Evolutionary conservation across 2,113 vertebrate species (phyloP).

Genomic region (Herpailurus yagouaroundi): DNA sequence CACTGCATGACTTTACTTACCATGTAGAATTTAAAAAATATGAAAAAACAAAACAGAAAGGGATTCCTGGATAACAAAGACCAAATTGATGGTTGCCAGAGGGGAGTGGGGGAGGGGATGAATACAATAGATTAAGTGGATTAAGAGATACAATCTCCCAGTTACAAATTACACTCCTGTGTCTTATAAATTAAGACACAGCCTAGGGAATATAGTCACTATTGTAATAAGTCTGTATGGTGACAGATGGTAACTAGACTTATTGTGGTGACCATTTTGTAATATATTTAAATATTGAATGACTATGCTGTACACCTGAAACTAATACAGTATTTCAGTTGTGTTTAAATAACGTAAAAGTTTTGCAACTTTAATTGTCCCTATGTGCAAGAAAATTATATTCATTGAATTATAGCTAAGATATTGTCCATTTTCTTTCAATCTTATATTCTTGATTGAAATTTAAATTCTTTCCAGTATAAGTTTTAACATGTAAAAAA

Average conservation of each 20-base stretch:
- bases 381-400: slow-evolving; percentile 24
- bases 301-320: neutral
- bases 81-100: neutral
- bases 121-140: neutral
- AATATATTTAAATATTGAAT: neutral
- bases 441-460: neutral
- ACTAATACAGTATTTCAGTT: neutral
- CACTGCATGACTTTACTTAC: neutral
- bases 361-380: neutral
- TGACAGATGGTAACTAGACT: neutral
- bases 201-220: neutral
- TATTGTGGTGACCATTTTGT: neutral
- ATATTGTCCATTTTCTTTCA: neutral
- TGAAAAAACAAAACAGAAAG: neutral
- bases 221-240: neutral
- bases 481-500: neutral
- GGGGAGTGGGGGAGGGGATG: neutral
- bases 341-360: neutral
- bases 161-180: neutral
- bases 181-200: neutral
- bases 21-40: neutral
- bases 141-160: neutral
- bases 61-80: neutral
- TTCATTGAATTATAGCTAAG: slow-evolving; percentile 24
- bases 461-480: neutral